These are phyloP conservation scores for Dendroctonus ponderosae DNA, from an alignment of 1,140 invertebrate genomes.

Conservation along the genomic window DNA sequence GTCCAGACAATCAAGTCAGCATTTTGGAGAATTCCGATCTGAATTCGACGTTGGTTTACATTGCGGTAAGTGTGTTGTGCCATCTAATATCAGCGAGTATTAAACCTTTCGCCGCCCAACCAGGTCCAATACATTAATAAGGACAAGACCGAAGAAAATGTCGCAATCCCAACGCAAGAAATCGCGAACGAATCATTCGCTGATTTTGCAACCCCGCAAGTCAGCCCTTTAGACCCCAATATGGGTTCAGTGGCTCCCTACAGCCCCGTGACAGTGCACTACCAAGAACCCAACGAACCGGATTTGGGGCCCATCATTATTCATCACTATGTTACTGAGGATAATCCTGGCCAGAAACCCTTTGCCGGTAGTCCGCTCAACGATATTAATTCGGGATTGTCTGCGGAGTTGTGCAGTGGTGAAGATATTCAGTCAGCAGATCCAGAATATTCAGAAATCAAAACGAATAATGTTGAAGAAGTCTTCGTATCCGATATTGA, in stretches of 20 bases:
- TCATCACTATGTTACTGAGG: conserved; percentile 46
- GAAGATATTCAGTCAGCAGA: conserved; percentile 48
- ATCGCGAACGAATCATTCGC: conserved; percentile 52
- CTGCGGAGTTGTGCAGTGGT: conserved; percentile 38
- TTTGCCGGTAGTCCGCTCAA: conserved; percentile 5
- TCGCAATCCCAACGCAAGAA: conserved; percentile 2
- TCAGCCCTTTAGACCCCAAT: conserved; percentile 60
- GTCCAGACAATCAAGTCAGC: too few relatives aligned
- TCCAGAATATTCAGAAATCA: conserved; percentile 38
- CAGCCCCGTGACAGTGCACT: conserved; percentile 52
- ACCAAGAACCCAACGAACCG: conserved; percentile 48
- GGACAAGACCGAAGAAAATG: conserved; percentile 47
- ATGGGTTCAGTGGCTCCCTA: conserved; percentile 60
- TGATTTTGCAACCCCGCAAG: conserved; percentile 56
- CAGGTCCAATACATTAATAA: conserved; percentile 60
- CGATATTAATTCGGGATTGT: conserved; percentile 27
- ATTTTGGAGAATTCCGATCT: too few relatives aligned
- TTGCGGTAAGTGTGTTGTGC: conserved; percentile 40
- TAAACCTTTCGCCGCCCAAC: neutral
- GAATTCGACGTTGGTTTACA: conserved; percentile 43
- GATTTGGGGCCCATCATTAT: conserved; percentile 58
- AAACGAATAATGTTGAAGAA: conserved; percentile 9
- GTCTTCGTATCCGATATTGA: conserved; percentile 35
- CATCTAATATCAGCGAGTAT: neutral
- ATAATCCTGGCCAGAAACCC: conserved; percentile 23